Evolutionary conservation across 2,888 invertebrate genomes (phyloP).

Genomic region (Euspilapteryx auroguttella): DNA sequence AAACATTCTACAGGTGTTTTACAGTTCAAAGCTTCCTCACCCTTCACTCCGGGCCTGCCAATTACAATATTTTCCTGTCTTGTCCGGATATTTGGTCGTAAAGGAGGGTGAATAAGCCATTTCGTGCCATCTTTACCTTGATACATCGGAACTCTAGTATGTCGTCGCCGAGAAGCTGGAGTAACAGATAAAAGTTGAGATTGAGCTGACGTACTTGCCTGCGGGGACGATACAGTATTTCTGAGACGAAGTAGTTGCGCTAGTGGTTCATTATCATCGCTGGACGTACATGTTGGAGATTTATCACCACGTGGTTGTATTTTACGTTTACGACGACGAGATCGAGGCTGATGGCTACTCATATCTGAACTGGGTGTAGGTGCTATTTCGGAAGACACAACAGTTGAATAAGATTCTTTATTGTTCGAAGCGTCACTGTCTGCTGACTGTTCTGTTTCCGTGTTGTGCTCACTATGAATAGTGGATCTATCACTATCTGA

Average conservation of each 20-base stretch:
- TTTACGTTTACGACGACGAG: constrained; percentile 3
- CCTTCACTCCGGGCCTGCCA: constrained; percentile 6
- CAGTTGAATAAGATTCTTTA: constrained; percentile 2
- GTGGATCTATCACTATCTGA: constrained; percentile 3
- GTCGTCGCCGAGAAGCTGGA: constrained; percentile 6
- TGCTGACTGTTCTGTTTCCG: constrained; percentile 4
- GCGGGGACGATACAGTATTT: constrained; percentile 3
- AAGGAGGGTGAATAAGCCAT: constrained; percentile 5
- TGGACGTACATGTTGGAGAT: constrained; percentile 5
- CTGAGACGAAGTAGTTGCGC: constrained; percentile 2
- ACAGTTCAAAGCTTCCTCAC: too few relatives aligned
- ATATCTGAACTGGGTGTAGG: constrained; percentile 3
- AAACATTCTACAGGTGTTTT: constrained; percentile 8
- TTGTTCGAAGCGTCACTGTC: constrained; percentile 3
- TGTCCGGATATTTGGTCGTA: constrained; percentile 5
- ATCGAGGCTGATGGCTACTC: constrained; percentile 1
- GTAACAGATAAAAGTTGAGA: constrained; percentile 6
- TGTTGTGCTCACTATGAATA: constrained; percentile 3
- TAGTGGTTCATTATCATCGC: constrained; percentile 7
- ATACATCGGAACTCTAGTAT: constrained; percentile 6
- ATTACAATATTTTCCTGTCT: constrained; percentile 7
- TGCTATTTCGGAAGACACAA: constrained; percentile 2
- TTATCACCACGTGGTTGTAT: constrained; percentile 6
- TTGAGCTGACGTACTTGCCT: constrained; percentile 6
- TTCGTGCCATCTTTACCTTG: constrained; percentile 6